Conservation (phyloP, 2,113 vertebrate species). For the Xyrauchen texanus region DNA sequence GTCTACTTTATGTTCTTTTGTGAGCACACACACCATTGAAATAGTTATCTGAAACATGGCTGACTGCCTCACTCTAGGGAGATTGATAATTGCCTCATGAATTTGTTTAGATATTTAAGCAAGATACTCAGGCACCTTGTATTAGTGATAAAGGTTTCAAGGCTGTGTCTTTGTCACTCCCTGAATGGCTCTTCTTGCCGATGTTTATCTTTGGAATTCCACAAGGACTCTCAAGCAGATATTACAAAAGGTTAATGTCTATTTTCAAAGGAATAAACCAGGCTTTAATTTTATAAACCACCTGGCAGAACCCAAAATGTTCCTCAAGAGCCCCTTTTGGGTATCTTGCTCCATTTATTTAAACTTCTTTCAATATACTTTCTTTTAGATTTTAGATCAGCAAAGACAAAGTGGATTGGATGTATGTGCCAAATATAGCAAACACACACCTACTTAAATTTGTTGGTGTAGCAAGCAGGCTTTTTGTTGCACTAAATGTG, state of each 20-base stretch:
- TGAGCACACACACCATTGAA: not conserved
- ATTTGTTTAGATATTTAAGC: conserved; percentile 11
- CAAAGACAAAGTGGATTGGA: too few relatives aligned
- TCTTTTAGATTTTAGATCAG: too few relatives aligned
- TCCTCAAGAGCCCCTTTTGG: not conserved
- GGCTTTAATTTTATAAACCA: not conserved
- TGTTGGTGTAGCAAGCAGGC: too few relatives aligned
- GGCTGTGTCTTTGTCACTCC: not conserved
- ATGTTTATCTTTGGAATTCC: conserved; percentile 13
- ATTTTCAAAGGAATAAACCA: not conserved
- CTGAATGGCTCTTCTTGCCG: not conserved
- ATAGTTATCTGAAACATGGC: not conserved
- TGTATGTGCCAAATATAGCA: too few relatives aligned
- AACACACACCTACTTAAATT: too few relatives aligned
- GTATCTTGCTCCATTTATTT: not conserved
- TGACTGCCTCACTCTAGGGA: conserved; percentile 7
- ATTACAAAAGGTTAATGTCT: conserved; percentile 1
- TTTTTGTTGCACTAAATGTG: too few relatives aligned
- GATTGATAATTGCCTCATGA: not conserved
- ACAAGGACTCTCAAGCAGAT: not conserved
- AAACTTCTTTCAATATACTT: too few relatives aligned
- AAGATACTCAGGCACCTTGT: not conserved
- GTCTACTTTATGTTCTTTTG: conserved; percentile 12
- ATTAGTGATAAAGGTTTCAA: not conserved
- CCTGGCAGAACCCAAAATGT: not conserved